Conservation (phyloP, 2,113 vertebrate species). For the Petromus typicus region DNA sequence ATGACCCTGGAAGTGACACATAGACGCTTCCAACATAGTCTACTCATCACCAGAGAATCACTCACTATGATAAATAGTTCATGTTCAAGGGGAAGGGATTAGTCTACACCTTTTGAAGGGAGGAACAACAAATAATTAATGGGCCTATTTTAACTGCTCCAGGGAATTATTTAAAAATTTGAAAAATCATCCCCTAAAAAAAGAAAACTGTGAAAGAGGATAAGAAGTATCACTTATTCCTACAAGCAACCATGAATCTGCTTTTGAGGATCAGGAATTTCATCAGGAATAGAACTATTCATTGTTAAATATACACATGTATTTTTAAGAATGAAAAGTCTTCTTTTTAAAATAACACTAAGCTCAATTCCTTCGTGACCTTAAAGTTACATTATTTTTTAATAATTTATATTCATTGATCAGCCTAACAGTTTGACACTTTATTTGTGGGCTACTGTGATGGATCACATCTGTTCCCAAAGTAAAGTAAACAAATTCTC, state of each 20-base stretch:
- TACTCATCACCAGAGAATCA: background rate
- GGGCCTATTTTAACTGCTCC: background rate
- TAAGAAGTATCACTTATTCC: background rate
- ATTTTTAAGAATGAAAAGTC: slow-evolving; percentile 57
- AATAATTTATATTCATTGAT: slow-evolving; percentile 89
- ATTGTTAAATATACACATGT: slow-evolving; percentile 29
- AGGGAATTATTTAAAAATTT: background rate
- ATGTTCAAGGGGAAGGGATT: background rate
- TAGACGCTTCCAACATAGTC: background rate
- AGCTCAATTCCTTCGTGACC: slow-evolving; percentile 81
- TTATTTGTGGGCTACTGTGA: slow-evolving; percentile 88
- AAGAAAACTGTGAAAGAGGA: background rate
- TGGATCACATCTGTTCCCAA: slow-evolving; percentile 87
- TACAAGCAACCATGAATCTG: background rate
- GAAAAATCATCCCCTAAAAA: background rate
- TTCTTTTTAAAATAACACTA: slow-evolving; percentile 81
- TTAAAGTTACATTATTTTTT: slow-evolving; percentile 88
- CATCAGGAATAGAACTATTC: background rate
- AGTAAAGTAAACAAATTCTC: slow-evolving; percentile 88
- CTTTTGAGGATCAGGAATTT: background rate
- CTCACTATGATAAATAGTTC: background rate
- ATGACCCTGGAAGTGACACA: background rate
- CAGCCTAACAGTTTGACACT: slow-evolving; percentile 84
- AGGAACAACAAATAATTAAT: background rate
- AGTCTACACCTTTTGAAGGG: background rate